Base-by-base conservation (phyloP, 2,113 vertebrate species). In the Hypomesus transpacificus region DNA sequence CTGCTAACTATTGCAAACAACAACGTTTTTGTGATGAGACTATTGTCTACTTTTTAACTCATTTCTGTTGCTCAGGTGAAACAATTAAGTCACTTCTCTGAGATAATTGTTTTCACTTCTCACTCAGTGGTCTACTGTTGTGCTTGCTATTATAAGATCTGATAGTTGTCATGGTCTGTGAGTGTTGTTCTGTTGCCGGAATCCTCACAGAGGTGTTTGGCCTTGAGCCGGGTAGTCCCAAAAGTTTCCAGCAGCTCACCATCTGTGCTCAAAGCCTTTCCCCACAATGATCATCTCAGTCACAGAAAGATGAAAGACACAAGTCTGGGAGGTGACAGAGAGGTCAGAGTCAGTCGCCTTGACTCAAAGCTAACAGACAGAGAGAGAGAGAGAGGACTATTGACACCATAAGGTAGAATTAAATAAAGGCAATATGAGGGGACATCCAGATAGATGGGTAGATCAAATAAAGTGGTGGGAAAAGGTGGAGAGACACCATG, bases 241-340 rank as follows among this genome's bases (percentile, higher is more conserved):
- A 74, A 64, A 75, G 84, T 80, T 87, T 84, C 83, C 80, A 76
- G 85, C 82, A 77, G 84, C 69, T 85, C 75, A 52, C 84, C 86
- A 88, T 90, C 84, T 86, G 86, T 80, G 83, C 81, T 83, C 79
- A 80, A 82, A 84, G 74, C 72, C 78, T 77, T 83, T 77, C 69
- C 72, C 77, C 51, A n/a, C 69, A 70, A 9, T n/a, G 21, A 70
- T 68, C 75, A 72, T 77, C 75, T 75, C 4, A 61, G 67, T 56
- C 81, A 77, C 79, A 79, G 73, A 65, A 65, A 72, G 67, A 79
- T 79, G 65, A 85, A 75, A 81, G 70, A 74, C 73, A 80, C 62
- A 70, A 83, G 79, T 56, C 62, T 46, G 65, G 21, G 81, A 75
- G 82, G 80, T 65, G 3, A 65, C 58, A 46, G 57, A 54, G 75